Evolutionary conservation across 2,888 invertebrate species (phyloP).

Genomic region (Drosophila ustulata): DNA sequence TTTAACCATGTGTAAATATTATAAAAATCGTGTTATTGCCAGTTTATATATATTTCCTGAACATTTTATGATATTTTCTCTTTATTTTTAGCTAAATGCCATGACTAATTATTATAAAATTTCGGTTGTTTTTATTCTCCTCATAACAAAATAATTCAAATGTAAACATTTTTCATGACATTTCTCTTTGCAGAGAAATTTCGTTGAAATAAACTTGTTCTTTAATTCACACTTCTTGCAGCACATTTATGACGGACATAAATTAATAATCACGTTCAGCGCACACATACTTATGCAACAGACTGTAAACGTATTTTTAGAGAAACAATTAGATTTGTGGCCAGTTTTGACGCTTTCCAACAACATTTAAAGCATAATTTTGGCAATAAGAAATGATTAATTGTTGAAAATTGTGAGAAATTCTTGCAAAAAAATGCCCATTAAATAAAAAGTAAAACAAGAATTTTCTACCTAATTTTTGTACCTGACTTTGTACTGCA

Average conservation of each 20-base stretch:
- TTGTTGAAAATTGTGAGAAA: slow-evolving; percentile 9
- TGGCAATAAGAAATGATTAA: slow-evolving; percentile 15
- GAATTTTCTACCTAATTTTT: slow-evolving; percentile 21
- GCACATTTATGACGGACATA: neutral
- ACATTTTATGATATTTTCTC: neutral
- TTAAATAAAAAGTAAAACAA: neutral
- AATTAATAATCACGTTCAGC: slow-evolving; percentile 7
- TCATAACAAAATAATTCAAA: neutral
- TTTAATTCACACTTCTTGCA: neutral
- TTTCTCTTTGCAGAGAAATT: neutral
- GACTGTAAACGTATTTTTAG: neutral
- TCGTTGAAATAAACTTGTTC: neutral
- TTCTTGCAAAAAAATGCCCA: neutral
- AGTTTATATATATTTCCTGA: no score
- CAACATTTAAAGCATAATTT: neutral
- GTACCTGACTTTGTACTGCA: slow-evolving; percentile 16
- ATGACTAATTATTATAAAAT: no score
- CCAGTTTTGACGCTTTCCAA: neutral
- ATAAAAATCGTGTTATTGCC: no score
- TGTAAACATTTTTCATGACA: neutral
- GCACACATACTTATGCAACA: slow-evolving; percentile 9
- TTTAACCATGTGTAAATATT: no score
- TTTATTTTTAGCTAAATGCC: neutral
- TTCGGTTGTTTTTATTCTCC: neutral
- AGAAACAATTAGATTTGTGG: slow-evolving; percentile 1